These are phyloP conservation scores for Bombus confusus DNA, from an alignment of 1,140 invertebrate genomes.

Conservation along the genomic window DNA sequence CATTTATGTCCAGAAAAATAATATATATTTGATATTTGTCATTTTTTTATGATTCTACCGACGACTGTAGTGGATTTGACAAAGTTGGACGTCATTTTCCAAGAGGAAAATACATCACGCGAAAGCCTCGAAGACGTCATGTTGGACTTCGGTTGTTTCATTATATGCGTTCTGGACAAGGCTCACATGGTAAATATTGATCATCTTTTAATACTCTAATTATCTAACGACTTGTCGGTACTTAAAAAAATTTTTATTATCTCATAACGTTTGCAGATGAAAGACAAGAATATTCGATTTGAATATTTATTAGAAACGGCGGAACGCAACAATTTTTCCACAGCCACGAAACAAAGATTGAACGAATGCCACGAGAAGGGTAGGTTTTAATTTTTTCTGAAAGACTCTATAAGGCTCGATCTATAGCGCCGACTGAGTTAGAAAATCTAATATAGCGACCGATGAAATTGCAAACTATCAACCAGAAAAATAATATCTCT, in stretches of 20 bases:
- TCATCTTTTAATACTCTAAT: no score
- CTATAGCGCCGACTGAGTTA: no score
- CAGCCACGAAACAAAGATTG: not conserved
- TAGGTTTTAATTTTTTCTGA: not conserved
- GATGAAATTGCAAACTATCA: no score
- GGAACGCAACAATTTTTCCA: not conserved
- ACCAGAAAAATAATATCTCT: no score
- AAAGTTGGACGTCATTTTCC: not conserved
- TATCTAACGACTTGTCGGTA: no score
- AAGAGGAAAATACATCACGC: rapidly evolving
- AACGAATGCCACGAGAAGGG: not conserved
- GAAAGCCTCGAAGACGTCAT: not conserved
- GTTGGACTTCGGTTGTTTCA: not conserved
- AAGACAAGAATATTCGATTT: not conserved
- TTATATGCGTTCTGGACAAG: not conserved
- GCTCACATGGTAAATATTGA: not conserved
- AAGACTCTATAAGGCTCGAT: no score
- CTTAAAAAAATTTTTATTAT: not conserved
- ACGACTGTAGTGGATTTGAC: not conserved
- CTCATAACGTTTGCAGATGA: not conserved
- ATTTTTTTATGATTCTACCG: not conserved
- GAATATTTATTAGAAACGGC: not conserved
- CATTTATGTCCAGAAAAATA: not conserved
- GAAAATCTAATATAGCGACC: no score
- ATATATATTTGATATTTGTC: not conserved